Conservation (phyloP, 2,888 invertebrate species). For the Mythimna albipuncta region DNA sequence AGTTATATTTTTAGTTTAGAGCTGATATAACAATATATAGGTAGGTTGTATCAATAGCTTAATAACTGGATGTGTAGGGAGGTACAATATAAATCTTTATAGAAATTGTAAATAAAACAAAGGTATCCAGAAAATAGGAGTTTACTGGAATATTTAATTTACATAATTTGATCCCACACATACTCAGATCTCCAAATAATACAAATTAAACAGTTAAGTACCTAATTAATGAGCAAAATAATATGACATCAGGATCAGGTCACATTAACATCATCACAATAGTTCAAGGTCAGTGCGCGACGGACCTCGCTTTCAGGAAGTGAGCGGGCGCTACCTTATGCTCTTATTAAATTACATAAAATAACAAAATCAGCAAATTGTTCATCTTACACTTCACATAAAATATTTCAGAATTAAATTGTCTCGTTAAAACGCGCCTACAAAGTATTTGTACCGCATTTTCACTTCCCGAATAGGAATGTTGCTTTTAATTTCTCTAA, state of each 20-base stretch:
- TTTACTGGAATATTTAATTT: slow-evolving; percentile 62
- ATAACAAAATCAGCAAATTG: slow-evolving; percentile 20
- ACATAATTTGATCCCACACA: slow-evolving; percentile 60
- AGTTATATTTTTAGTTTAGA: slow-evolving; percentile 36
- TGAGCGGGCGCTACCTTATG: slow-evolving; percentile 37
- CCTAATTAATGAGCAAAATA: slow-evolving; percentile 70
- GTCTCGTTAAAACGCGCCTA: slow-evolving; percentile 1
- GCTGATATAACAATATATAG: neutral
- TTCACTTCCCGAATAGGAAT: slow-evolving; percentile 58
- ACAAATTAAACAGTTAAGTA: slow-evolving; percentile 58
- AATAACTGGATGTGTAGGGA: slow-evolving; percentile 6
- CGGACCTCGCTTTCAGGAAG: slow-evolving; percentile 53
- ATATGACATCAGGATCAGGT: slow-evolving; percentile 59
- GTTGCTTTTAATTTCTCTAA: slow-evolving; percentile 47
- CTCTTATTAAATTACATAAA: slow-evolving; percentile 8
- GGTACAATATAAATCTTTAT: neutral
- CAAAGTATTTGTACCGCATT: slow-evolving; percentile 15
- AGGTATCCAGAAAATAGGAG: slow-evolving; percentile 41
- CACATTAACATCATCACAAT: slow-evolving; percentile 65
- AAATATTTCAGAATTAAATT: neutral
- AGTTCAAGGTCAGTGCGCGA: slow-evolving; percentile 55
- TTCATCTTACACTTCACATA: neutral
- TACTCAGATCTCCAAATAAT: slow-evolving; percentile 61
- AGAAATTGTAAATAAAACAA: slow-evolving; percentile 53
- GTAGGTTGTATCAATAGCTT: slow-evolving; percentile 3